A percentile compares a stretch with the other conserved stretches of the same genome.
Conservation (phyloP, 2,797 vertebrate species). For the Denticeps clupeoides region DNA sequence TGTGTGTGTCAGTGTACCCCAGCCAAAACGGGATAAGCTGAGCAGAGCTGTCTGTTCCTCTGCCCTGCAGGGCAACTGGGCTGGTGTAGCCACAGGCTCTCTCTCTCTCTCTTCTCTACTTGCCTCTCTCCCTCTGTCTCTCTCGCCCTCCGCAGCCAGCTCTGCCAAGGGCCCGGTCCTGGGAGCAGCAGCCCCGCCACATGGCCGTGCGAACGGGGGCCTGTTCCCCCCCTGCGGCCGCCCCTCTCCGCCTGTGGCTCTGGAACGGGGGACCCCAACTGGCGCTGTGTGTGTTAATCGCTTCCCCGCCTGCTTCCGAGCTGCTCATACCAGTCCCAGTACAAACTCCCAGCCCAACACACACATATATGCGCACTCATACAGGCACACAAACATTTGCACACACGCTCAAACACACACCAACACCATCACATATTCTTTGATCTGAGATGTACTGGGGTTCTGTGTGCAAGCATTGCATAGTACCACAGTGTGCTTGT, state of each 20-base stretch:
- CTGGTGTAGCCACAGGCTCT: slow-evolving; percentile 56
- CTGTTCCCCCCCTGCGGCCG: slow-evolving; percentile 38
- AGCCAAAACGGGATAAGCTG: slow-evolving; percentile 37
- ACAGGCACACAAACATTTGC: slow-evolving; percentile 3
- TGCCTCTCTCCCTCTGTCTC: not conserved
- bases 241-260: slow-evolving; percentile 43
- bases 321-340: slow-evolving; percentile 59
- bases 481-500: no score
- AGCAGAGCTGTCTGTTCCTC: slow-evolving; percentile 38
- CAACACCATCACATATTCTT: slow-evolving; percentile 32
- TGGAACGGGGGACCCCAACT: slow-evolving; percentile 60
- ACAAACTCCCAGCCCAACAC: slow-evolving; percentile 34
- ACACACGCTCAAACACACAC: slow-evolving; percentile 31
- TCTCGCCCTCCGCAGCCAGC: slow-evolving; percentile 6
- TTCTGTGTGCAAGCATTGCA: no score
- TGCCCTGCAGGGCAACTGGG: slow-evolving; percentile 52
- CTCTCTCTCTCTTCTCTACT: slow-evolving; percentile 40
- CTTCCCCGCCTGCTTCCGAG: slow-evolving; percentile 68
- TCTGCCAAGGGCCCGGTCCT: slow-evolving; percentile 56
- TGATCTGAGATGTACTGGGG: no score
- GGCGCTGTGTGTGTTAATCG: slow-evolving; percentile 68
- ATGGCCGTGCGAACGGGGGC: slow-evolving; percentile 53
- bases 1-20: not conserved
- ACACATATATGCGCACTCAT: slow-evolving; percentile 21
- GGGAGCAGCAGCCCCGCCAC: slow-evolving; percentile 55